These are phyloP conservation scores for Ctenosaura bakeri DNA, from an alignment of 2,797 vertebrate genomes.

Conservation along the genomic window DNA sequence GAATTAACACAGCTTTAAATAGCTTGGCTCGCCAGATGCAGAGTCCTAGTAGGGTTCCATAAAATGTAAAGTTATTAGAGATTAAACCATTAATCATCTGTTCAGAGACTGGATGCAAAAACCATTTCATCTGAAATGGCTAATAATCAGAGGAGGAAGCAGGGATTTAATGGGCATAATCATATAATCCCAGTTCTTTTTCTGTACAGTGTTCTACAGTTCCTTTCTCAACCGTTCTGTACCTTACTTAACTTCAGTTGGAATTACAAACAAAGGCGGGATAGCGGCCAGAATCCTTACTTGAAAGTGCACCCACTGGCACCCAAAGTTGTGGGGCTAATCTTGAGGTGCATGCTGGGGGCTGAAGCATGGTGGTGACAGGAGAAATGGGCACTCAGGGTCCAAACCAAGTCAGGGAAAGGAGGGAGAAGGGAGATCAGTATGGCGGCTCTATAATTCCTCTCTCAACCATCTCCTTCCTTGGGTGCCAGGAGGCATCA, in stretches of 20 bases:
- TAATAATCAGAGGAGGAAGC: constrained; percentile 78
- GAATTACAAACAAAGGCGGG: neutral
- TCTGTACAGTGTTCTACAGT: constrained; percentile 62
- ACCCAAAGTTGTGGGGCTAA: neutral
- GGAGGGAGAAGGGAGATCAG: too few species aligned
- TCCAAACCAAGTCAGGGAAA: too few species aligned
- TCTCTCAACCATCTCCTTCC: too few species aligned
- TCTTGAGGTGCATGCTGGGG: neutral
- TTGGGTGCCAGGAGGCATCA: too few species aligned
- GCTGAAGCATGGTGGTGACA: too few species aligned
- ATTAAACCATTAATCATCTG: constrained; percentile 86
- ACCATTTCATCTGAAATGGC: constrained; percentile 78
- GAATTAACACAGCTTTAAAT: constrained; percentile 88
- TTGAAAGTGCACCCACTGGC: neutral
- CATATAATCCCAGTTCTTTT: constrained; percentile 59
- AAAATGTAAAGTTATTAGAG: constrained; percentile 85
- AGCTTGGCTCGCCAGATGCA: constrained; percentile 83
- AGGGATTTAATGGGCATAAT: constrained; percentile 67
- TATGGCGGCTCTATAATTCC: too few species aligned
- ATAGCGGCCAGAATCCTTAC: constrained; percentile 22
- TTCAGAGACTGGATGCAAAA: constrained; percentile 81
- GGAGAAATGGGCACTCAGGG: too few species aligned
- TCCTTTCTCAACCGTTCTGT: constrained; percentile 35
- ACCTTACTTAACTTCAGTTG: constrained; percentile 38
- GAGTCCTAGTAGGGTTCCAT: constrained; percentile 81